Evolutionary conservation across 1,140 invertebrate genomes (phyloP), one percentile per base, ranked within the genome.

Genomic region (Cryptotermes secundus): DNA sequence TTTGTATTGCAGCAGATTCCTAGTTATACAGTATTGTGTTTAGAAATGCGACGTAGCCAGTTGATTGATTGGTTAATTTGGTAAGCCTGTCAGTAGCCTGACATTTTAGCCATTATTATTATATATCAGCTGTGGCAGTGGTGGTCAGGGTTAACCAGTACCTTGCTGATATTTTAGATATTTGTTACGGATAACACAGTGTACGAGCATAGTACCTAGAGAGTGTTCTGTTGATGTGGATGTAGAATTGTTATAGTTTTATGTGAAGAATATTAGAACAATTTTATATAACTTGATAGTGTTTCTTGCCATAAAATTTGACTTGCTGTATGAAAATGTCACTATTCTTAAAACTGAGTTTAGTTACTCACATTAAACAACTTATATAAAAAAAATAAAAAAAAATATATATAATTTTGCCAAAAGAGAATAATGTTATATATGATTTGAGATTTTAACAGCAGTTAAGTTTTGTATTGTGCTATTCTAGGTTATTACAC

Each of bases 41-140:
- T 72, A 72, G 59, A 72, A 7, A 72, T 72, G 59, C n/a, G 59
- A 72, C 26, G n/a, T 72, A 72, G 59, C 59, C 59, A 72, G 59
- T 72, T 72, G 59, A 72, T 72, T 72, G n/a, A 12, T 72, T 72
- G 53, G 53, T 59, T 59, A 16, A 16, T 59, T 59, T 26, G 59
- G 59, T 72, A 72, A 72, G 59, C 59, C 59, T 72, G 59, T 72
- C n/a, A 16, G 26, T 72, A 72, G 59, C 31, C 59, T n/a, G n/a
- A 72, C n/a, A 72, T 72, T n/a, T 72, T 72, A 72, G 59, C 59
- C 59, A 72, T 72, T 31, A 22, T 31, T 72, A n/a, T 72, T 31
- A 72, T 26, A 72, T 72, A 72, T 26, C 59, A 31, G 59, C n/a
- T 72, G 59, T 72, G 59, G 59, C 59, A 72, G 59, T 72, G 59